Conservation (phyloP, 2,888 invertebrate species). For the Macrosiphum euphorbiae region DNA sequence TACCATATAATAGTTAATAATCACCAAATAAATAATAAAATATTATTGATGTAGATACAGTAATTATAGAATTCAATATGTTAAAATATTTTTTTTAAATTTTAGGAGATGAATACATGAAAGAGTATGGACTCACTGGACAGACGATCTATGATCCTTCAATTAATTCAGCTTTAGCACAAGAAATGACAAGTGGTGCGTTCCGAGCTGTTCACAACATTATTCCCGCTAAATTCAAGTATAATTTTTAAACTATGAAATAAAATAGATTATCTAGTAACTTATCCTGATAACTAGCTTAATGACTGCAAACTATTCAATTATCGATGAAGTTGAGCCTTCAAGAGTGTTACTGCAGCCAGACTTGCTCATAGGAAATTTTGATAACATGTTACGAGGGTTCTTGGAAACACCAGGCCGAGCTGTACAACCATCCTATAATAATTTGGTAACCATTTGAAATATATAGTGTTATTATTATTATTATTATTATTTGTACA, state of each 20-base stretch:
- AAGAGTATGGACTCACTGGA: conserved; percentile 23
- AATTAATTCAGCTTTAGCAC: conserved; percentile 37
- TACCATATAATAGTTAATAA: not conserved
- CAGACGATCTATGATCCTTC: conserved; percentile 29
- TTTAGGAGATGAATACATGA: conserved; percentile 52
- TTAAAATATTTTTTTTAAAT: not conserved
- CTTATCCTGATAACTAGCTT: not conserved
- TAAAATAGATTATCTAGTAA: not conserved
- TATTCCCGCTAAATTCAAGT: conserved; percentile 58
- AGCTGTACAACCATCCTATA: conserved; percentile 40
- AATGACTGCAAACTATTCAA: conserved; percentile 34
- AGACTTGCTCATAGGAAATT: conserved; percentile 49
- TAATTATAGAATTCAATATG: not conserved
- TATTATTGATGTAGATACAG: not conserved
- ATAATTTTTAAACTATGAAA: not conserved
- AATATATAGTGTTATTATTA: not conserved
- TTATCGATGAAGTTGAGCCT: conserved; percentile 39
- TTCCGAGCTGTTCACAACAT: conserved; percentile 54
- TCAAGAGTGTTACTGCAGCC: conserved; percentile 30
- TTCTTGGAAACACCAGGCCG: conserved; percentile 51
- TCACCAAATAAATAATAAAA: not conserved
- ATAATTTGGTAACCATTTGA: conserved; percentile 1
- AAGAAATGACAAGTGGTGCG: conserved; percentile 60
- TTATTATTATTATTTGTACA: not conserved
- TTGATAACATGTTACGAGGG: conserved; percentile 51